Base-by-base conservation (phyloP, 2,888 invertebrate species). In the Saturnia japonica region DNA sequence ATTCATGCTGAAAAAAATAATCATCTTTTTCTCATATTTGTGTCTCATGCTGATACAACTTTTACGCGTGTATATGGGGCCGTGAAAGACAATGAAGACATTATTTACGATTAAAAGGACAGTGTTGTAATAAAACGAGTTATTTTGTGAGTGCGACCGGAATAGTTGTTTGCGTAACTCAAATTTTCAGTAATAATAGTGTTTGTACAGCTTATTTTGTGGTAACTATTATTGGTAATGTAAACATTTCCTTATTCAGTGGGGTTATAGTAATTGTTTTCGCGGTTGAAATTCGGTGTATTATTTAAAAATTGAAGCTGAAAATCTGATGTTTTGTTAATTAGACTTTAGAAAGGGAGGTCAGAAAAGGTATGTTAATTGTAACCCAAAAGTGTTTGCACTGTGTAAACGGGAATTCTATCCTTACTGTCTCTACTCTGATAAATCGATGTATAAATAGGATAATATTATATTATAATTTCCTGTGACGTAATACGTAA, bases 141-240 rank as follows among this genome's bases (percentile, higher is more conserved):
- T 67, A 42, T 67, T 45, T 67, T 25, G 43, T 28, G 7, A 22
- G 40, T 64, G 40, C 12, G 64, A 64, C n/a, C 64, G 64, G n/a
- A 40, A 40, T 40, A 64, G n/a, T 64, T 40, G 34, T 64, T 64
- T 34, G 64, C 64, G 64, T 64, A 64, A 64, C n/a, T 40, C 40
- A 40, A 19, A 40, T 64, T 64, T 64, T 64, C 64, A 40, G 64
- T 64, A 28, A 60, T 60, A 28, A 28, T 28, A 28, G 25, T 28
- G 34, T 68, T 28, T 68, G 47, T 11, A 43, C 43, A 68, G 28
- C 40, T 64, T 64, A 64, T 28, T 60, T 60, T 28, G 25, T 40
- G 16, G 9, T n/a, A 64, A 19, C 16, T 19, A 40, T 40, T 64
- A 40, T 40, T 40, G 40, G 34, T 40, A 68, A 68, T 45, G 40